A percentile compares a stretch with the other conserved stretches of the same genome.
Conservation (phyloP, 2,113 vertebrate species). For the Fregetta grallaria region DNA sequence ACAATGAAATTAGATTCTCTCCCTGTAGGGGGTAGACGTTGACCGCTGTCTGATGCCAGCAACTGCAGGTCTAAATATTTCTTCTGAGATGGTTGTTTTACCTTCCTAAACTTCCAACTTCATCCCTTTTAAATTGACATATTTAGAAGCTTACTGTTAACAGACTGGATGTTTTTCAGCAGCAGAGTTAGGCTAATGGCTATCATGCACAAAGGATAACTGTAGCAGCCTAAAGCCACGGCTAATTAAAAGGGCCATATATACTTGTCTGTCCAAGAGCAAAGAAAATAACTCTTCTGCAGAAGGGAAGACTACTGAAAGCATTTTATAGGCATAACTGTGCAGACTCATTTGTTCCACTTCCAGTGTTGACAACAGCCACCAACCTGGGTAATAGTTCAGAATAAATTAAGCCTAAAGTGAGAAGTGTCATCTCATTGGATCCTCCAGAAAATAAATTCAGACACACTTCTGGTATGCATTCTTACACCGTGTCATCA, state of each 20-base stretch:
- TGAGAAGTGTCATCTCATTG: slow-evolving; percentile 15
- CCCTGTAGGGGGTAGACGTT: slow-evolving; percentile 78
- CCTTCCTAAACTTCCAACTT: not conserved
- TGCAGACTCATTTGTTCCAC: slow-evolving; percentile 6
- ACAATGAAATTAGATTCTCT: slow-evolving; percentile 76
- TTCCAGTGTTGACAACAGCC: slow-evolving; percentile 6
- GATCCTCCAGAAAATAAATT: slow-evolving; percentile 6
- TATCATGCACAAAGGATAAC: slow-evolving; percentile 54
- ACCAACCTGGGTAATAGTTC: slow-evolving; percentile 16
- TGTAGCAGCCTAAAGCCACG: slow-evolving; percentile 24
- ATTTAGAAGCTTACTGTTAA: slow-evolving; percentile 6
- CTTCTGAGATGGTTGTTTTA: slow-evolving; percentile 40
- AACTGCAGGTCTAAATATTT: slow-evolving; percentile 45
- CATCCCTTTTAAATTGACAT: slow-evolving; percentile 21
- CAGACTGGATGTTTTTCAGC: slow-evolving; percentile 13
- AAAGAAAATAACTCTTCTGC: not conserved
- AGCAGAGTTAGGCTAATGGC: slow-evolving; percentile 27
- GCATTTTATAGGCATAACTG: not conserved
- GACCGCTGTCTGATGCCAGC: slow-evolving; percentile 67
- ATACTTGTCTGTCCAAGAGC: slow-evolving; percentile 42
- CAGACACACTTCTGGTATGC: slow-evolving; percentile 8
- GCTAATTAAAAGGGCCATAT: slow-evolving; percentile 52
- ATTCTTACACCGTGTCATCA: slow-evolving; percentile 28
- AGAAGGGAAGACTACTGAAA: slow-evolving; percentile 4
- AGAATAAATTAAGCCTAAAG: slow-evolving; percentile 46